Base-by-base conservation (phyloP, 35 echinoderm and acorn worm genomes). In the Eucidaris tribuloides region DNA sequence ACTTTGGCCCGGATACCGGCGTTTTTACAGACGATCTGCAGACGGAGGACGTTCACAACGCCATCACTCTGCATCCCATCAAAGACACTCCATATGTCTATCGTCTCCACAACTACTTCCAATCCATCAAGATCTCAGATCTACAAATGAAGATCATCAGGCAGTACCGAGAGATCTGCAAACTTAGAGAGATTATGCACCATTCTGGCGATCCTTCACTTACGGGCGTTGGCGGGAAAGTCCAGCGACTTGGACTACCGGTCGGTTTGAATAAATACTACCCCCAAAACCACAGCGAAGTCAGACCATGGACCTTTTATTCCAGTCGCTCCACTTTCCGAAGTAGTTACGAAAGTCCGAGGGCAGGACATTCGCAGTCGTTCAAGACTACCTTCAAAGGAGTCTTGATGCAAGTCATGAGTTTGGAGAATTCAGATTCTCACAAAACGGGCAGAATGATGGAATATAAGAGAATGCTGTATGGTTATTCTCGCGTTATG, bases 31-130 rank as follows among this genome's bases (percentile, higher is more conserved):
- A 87, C 24, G 90, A 89, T 29, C 82, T 95, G 18, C 74, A 90
- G 22, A 81, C 59, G 45, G 54, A 86, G 19, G 92, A 95, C 20
- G 82, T 90, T 7, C 87, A 88, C 66, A 84, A 86, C 50, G 92
- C 92, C 45, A 90, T 95, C 20, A 95, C 92, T 20, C 64, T 95
- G 41, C 92, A 95, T 43, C 87, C 92, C 24, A 86, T 95, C 87
- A 95, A 95, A 63, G 81, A 60, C 20, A 89, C 87, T 3, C 86
- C 87, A 17, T 82, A 95, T 76, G 77, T 95, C 54, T 90, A 95
- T 56, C 81, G 92, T 17, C 61, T 95, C 14, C 92, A 95, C 59
- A 79, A 61, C 19, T 95, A 95, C 83, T 78, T 95, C 7, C 64
- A 90, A 68, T 85, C 81, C 18, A 59, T 79, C 1, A 76, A 76